These are phyloP conservation scores for Cassiopea andromeda DNA, from an alignment of 30 jellyfish, hydroid and myxozoan genomes.

Conservation along the genomic window DNA sequence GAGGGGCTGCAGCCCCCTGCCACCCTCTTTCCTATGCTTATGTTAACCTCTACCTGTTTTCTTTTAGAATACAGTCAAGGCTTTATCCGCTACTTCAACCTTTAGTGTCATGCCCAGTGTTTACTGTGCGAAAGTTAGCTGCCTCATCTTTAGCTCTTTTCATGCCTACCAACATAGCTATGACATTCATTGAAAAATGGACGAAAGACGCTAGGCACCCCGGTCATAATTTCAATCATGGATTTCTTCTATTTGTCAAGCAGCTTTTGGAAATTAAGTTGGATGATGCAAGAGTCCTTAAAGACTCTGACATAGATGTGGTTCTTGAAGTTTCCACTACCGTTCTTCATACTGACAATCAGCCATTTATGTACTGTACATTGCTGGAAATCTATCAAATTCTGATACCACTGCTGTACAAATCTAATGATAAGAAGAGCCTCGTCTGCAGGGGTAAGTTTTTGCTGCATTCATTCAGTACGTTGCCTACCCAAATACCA, in stretches of 20 bases:
- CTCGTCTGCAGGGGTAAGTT: neutral
- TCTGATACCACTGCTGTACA: neutral
- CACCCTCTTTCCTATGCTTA: no score
- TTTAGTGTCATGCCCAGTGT: constrained; percentile 33
- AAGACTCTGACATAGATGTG: neutral
- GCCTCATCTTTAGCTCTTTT: constrained; percentile 32
- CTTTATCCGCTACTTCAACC: constrained; percentile 29
- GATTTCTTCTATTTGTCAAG: constrained; percentile 26
- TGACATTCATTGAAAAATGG: neutral
- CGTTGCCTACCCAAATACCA: no score
- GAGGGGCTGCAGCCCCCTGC: no score
- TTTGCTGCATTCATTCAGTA: neutral
- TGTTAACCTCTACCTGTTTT: no score
- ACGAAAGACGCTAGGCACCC: neutral
- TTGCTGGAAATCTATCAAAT: constrained; percentile 4
- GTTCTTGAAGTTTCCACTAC: neutral
- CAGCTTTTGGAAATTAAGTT: constrained; percentile 8
- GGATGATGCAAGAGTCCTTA: constrained; percentile 8
- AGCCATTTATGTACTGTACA: constrained; percentile 6
- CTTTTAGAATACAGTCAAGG: constrained; percentile 3
- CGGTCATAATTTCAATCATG: constrained; percentile 20
- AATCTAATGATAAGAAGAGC: neutral
- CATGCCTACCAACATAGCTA: neutral
- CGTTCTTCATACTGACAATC: neutral
- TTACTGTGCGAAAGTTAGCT: constrained; percentile 38